phyloP scores from a whole-genome alignment of 2,888 invertebrate species.

The Kryphioiulus occultus region DNA sequence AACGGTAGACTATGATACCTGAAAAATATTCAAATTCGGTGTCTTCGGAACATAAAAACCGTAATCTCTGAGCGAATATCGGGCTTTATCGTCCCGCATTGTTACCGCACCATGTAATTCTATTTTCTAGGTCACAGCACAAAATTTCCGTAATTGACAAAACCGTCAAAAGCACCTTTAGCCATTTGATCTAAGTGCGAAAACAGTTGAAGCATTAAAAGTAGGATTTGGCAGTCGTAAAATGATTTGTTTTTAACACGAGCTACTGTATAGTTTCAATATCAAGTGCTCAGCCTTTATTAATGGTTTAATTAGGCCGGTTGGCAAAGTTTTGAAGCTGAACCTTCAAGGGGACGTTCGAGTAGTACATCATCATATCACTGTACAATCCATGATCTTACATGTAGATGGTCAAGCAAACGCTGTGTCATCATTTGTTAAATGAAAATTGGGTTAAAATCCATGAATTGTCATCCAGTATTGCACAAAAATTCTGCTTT shows the following conservation, averaged over 20 bases:
- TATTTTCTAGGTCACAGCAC: neutral
- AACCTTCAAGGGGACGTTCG: no score
- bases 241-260: neutral
- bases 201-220: neutral
- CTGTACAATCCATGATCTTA: no score
- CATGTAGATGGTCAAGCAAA: no score
- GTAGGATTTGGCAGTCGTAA: neutral
- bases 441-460: no score
- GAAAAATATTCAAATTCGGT: neutral
- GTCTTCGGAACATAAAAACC: neutral
- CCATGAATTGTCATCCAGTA: no score
- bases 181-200: neutral
- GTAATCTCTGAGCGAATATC: neutral
- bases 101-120: neutral
- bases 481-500: no score
- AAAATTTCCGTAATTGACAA: neutral
- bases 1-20: neutral
- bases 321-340: no score
- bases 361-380: no score
- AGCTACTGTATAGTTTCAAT: neutral
- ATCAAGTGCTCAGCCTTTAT: no score
- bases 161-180: neutral
- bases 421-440: no score
- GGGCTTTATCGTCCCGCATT: neutral
- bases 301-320: neutral